Evolutionary conservation across 1,140 invertebrate species (phyloP).

Genomic region (Eriosoma lanigerum): DNA sequence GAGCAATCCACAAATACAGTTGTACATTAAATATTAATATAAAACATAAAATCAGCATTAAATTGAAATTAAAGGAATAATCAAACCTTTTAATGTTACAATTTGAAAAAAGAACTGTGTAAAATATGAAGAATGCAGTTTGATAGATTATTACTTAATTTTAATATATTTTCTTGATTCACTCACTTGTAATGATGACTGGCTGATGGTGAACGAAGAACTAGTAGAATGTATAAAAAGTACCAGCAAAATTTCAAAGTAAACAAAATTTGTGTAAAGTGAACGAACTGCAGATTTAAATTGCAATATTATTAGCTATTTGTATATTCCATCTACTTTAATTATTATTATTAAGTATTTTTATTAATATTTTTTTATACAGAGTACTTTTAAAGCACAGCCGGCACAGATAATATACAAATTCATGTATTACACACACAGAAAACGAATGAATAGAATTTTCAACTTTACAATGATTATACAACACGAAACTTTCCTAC

Average conservation of each 20-base stretch:
- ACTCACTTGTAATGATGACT: constrained; percentile 18
- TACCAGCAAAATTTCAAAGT: not conserved
- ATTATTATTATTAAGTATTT: constrained; percentile 6
- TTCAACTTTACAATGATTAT: constrained; percentile 40
- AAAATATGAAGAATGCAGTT: no score
- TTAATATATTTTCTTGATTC: not conserved
- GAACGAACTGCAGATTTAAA: no score
- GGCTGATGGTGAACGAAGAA: constrained; percentile 29
- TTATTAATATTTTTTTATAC: not conserved
- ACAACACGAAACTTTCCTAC: constrained; percentile 28
- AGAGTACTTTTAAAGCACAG: not conserved
- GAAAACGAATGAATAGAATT: constrained; percentile 6
- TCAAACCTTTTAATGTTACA: no score
- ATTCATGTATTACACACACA: not conserved
- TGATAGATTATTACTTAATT: not conserved
- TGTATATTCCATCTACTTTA: not conserved
- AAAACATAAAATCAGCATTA: no score
- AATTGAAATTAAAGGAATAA: no score
- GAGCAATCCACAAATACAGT: no score
- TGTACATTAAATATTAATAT: no score
- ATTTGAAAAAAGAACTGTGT: no score
- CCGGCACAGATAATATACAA: constrained; percentile 28
- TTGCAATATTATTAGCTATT: no score
- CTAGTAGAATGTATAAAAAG: constrained; percentile 6
- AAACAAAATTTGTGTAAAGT: no score